A percentile compares a stretch with the other conserved stretches of the same genome.
These are phyloP conservation scores for Pseudorhombus dupliciocellatus DNA, from an alignment of 2,113 vertebrate genomes.

Conservation along the genomic window DNA sequence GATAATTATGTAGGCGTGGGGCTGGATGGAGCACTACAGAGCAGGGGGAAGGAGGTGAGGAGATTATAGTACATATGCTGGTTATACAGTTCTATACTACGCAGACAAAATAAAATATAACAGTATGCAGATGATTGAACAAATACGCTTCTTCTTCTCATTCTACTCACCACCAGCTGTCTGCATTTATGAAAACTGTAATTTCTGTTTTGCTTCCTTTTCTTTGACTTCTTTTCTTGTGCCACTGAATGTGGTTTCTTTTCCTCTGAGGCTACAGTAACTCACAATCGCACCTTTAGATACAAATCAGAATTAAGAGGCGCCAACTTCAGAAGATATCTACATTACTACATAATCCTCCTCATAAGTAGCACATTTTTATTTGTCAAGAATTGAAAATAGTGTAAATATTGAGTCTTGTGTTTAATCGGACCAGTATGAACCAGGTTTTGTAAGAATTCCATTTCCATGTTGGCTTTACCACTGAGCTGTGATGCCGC, in stretches of 20 bases:
- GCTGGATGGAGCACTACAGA: background rate
- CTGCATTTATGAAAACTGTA: background rate
- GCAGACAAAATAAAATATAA: background rate
- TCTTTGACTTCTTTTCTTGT: background rate
- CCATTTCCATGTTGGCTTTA: slow-evolving; percentile 1
- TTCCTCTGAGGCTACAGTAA: background rate
- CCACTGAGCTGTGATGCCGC: slow-evolving; percentile 27
- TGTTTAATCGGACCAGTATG: background rate
- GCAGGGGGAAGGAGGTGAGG: background rate
- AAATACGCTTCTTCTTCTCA: no score
- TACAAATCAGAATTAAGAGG: no score
- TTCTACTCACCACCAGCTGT: background rate
- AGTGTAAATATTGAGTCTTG: background rate
- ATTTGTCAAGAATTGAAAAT: background rate
- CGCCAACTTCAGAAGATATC: no score
- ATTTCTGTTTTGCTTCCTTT: background rate
- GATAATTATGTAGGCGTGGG: no score
- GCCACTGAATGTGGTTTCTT: background rate
- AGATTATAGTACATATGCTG: no score
- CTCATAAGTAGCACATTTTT: no score
- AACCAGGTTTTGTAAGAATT: slow-evolving; percentile 12
- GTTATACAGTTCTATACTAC: background rate
- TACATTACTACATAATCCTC: no score
- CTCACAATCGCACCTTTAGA: no score
- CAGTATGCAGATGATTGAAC: background rate